These are phyloP conservation scores for Anarsia innoxiella DNA, from an alignment of 2,888 invertebrate genomes.

Conservation along the genomic window DNA sequence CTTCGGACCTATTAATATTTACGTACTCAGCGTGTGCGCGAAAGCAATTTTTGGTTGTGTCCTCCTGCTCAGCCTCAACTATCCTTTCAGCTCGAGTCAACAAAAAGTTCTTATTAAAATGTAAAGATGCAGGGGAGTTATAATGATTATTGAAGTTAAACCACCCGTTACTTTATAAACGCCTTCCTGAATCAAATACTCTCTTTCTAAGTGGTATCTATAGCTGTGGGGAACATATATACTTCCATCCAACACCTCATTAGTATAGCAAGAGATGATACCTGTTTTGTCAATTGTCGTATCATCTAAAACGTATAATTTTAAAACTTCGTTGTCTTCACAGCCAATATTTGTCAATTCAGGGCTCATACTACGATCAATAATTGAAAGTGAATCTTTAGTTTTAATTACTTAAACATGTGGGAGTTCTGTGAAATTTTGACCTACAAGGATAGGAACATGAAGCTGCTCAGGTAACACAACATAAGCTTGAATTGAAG, in stretches of 20 bases:
- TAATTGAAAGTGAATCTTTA: background rate
- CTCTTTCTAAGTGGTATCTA: background rate
- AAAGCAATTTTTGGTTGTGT: background rate
- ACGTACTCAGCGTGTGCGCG: background rate
- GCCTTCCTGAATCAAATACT: background rate
- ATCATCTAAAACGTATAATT: background rate
- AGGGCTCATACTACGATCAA: background rate
- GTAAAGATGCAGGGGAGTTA: background rate
- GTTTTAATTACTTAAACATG: constrained; percentile 1
- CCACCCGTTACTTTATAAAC: background rate
- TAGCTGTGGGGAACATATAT: background rate
- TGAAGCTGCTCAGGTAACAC: background rate
- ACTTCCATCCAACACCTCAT: background rate
- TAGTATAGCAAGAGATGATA: background rate
- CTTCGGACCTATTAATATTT: background rate
- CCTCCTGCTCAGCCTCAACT: background rate
- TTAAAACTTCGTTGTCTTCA: background rate
- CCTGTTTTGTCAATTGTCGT: background rate
- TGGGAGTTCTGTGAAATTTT: constrained; percentile 2
- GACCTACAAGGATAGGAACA: background rate
- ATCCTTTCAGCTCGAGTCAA: background rate
- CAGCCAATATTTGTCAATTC: background rate
- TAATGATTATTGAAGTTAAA: background rate
- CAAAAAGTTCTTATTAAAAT: background rate
- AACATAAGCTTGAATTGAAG: constrained; percentile 3